Evolutionary conservation across 2,797 vertebrate genomes (phyloP).

Genomic region (Agapornis canus): DNA sequence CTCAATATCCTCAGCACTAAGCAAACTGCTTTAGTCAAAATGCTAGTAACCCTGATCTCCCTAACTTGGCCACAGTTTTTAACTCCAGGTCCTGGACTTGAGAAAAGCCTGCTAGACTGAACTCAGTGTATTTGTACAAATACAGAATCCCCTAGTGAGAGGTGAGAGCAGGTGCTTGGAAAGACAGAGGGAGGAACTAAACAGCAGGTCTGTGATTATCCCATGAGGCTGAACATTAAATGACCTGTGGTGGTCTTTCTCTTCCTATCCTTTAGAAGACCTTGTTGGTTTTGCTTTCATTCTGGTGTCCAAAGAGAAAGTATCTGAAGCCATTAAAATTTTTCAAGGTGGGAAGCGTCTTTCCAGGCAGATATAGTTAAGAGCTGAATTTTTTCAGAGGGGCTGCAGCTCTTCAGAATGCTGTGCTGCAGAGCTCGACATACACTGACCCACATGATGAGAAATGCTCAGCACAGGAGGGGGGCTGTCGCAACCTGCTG

Average conservation of each 20-base stretch:
- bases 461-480: not conserved
- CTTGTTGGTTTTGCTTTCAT: not conserved
- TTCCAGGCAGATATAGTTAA: not conserved
- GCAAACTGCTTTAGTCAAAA: not conserved
- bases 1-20: not conserved
- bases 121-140: not conserved
- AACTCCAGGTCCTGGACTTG: not conserved
- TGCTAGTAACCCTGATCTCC: not conserved
- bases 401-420: not conserved
- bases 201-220: not conserved
- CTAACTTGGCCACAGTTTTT: not conserved
- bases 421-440: rapidly evolving
- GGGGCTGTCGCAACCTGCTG: not conserved
- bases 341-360: not conserved
- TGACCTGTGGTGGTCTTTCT: not conserved
- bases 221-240: not conserved
- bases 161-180: not conserved
- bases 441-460: rapidly evolving
- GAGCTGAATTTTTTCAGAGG: not conserved
- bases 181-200: not conserved
- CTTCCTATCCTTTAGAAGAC: not conserved
- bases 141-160: not conserved
- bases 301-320: not conserved
- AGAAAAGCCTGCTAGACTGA: not conserved
- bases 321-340: not conserved